phyloP scores from a whole-genome alignment of 2,113 vertebrate genomes.

The Ginglymostoma cirratum region DNA sequence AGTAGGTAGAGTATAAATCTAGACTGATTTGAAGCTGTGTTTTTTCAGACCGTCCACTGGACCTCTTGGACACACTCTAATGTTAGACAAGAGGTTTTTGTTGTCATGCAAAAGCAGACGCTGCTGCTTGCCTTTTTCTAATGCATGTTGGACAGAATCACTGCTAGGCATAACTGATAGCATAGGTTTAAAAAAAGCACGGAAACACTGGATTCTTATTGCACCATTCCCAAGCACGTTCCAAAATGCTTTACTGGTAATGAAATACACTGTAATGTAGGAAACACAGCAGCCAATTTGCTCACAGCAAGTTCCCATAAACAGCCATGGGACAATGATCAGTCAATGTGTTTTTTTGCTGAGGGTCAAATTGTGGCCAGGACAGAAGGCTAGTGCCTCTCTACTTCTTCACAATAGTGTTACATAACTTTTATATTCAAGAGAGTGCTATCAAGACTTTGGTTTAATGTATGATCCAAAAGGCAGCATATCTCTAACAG shows the following conservation, averaged over 20 bases:
- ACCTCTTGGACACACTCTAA: not conserved
- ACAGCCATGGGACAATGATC: not conserved
- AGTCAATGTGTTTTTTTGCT: not conserved
- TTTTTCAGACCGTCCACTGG: not conserved
- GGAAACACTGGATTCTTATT: not conserved
- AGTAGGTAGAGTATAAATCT: not conserved
- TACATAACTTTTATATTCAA: not conserved
- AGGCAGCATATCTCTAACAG: not conserved
- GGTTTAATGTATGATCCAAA: not conserved
- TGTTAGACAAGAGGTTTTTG: not conserved
- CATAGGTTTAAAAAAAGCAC: not conserved
- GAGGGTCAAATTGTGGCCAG: not conserved
- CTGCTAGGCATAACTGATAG: not conserved
- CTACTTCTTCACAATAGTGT: not conserved
- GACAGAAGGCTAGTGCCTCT: not conserved
- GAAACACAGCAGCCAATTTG: not conserved
- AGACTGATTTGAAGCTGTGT: not conserved
- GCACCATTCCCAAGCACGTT: not conserved
- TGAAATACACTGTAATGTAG: not conserved
- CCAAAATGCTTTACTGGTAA: not conserved
- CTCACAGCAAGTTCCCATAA: not conserved
- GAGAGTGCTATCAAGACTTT: not conserved
- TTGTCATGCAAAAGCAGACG: not conserved
- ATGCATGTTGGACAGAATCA: not conserved
- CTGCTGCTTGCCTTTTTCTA: not conserved